Evolutionary conservation across 1,140 invertebrate genomes (phyloP), one percentile per base, ranked within the genome.

Genomic region (Zaprionus vittiger): DNA sequence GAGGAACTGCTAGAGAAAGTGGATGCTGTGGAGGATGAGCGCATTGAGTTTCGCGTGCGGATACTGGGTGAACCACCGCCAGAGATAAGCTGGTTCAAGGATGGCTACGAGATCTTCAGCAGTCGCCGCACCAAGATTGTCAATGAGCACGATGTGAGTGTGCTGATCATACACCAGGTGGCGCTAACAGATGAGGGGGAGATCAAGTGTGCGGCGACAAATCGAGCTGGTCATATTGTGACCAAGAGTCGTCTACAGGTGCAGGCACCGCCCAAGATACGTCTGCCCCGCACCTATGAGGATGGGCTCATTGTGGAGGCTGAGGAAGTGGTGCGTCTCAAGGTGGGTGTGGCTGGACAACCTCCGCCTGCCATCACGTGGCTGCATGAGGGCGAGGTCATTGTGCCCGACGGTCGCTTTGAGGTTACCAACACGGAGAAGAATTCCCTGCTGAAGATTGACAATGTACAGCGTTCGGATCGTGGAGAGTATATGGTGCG

Each of bases 51-150:
- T 82, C 95, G 95, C 41, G 97, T 98, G 1, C 94, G 96, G 73
- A 96, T 98, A 70, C 93, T 95, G 12, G 98, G 98, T 2, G 95
- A 95, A 31, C 98, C 98, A 0, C 92, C 94, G 6, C 98, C 98
- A 2, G 96, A 96, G 80, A 95, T 99, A 24, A 95, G 95, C n/a
- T 99, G 98, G 98, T 99, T 96, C 93, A 98, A 98, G 92, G 97
- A 98, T 91, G 96, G 96, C 37, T 96, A 96, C 78, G 96, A 97
- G 92, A 96, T 97, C 65, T 97, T 97, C 85, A 97, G 96, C 87
- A 97, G 96, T 86, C 93, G 96, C 69, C 94, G 96, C 76, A 97
- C 96, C 2, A 95, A 95, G 77, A 96, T 97, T 70, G 93, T 95
- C 1, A 96, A 96, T 1, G 96, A 96, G 66, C 96, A 96, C 65